Evolutionary conservation across 2,797 vertebrate genomes (phyloP), one percentile per base, ranked within the genome.

Genomic region (Percopsis omiscomaycus): DNA sequence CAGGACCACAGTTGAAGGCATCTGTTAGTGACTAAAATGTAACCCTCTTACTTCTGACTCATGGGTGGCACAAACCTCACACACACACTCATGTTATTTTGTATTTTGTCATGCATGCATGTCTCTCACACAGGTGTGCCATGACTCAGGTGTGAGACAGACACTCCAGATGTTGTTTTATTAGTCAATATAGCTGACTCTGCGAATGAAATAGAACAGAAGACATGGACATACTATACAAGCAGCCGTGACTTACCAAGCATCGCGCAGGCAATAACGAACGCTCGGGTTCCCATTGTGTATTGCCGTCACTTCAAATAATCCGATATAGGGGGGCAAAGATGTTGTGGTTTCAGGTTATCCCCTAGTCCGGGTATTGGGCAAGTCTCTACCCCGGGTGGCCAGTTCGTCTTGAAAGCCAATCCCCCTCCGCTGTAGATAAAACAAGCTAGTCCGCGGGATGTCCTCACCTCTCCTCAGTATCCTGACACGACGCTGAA

Each of bases 231-330:
- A 58, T 64, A 50, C 46, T 37, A 66, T 53, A 59, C 52, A 27
- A 60, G 66, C 55, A 64, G 49, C 14, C 3, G 16, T 59, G 67
- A 91, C 92, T 92, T 89, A 93, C 92, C 91, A 16, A 91, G 73
- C 82, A 92, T 83, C 75, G 86, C 78, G 47, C 74, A 90, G 59
- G 79, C 80, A 22, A 91, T 68, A 48, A 90, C 74, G 58, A 91
- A 86, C 83, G 86, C 89, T 82, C 82, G 83, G 88, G 87, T 78
- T 81, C 88, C 91, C 92, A 93, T 93, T 73, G 83, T 86, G 77
- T 71, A 63, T 77, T 59, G 75, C 69, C 73, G 76, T 45, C 71
- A 67, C 87, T 76, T 75, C 78, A 75, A 66, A 64, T 81, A 69
- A 76, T 73, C 77, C 75, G 61, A 71, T 64, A 67, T 51, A 56